These are phyloP conservation scores for Myoxocephalus aenaeus DNA, from an alignment of 2,797 vertebrate genomes.

Conservation along the genomic window DNA sequence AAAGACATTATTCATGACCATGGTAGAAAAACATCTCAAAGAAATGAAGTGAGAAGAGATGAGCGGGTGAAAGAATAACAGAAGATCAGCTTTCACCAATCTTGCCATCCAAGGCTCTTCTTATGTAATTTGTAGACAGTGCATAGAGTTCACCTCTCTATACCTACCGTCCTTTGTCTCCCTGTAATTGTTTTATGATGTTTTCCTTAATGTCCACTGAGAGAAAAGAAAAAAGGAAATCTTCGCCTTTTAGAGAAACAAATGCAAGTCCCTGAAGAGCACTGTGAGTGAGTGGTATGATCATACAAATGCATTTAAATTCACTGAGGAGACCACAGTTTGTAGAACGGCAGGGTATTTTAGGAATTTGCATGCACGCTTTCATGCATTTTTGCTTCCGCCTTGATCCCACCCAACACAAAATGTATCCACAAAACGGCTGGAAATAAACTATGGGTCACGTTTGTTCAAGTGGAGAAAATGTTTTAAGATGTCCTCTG, in stretches of 20 bases:
- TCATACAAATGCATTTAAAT: conserved; percentile 66
- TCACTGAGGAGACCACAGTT: conserved; percentile 42
- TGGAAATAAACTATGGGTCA: conserved; percentile 55
- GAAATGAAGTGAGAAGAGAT: conserved; percentile 13
- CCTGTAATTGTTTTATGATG: conserved; percentile 60
- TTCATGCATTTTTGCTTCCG: conserved; percentile 40
- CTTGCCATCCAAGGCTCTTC: conserved; percentile 12
- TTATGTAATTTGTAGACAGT: conserved; percentile 31
- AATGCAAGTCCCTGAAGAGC: conserved; percentile 56
- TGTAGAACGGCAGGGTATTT: conserved; percentile 34
- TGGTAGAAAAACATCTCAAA: conserved; percentile 2
- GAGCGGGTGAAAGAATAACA: conserved; percentile 27
- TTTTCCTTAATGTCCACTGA: conserved; percentile 50
- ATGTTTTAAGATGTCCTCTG: conserved; percentile 54
- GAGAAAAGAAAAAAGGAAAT: conserved; percentile 29
- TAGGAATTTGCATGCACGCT: conserved; percentile 55
- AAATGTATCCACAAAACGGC: conserved; percentile 49
- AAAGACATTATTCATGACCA: conserved; percentile 15
- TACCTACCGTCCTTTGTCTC: conserved; percentile 31
- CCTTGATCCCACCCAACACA: conserved; percentile 46
- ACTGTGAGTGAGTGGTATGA: conserved; percentile 40
- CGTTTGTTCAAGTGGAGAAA: conserved; percentile 62
- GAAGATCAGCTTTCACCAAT: conserved; percentile 15
- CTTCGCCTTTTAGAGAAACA: conserved; percentile 56
- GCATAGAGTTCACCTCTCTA: conserved; percentile 32